Base-by-base conservation (phyloP, 2,888 invertebrate species). In the Agrotis clavis region DNA sequence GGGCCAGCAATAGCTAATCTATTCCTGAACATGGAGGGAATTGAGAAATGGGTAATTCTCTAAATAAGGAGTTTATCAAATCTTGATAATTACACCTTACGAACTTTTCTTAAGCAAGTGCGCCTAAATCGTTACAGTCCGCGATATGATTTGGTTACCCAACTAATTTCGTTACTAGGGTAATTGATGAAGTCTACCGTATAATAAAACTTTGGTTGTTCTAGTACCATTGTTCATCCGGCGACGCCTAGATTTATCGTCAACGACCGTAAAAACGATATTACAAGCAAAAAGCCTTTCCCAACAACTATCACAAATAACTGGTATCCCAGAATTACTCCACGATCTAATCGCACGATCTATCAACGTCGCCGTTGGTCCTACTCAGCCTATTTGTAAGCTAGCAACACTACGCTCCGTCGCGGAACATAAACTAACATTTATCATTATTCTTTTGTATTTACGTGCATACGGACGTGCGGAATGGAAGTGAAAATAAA, bases 371-470 rank as follows among this genome's bases (percentile, higher is more conserved):
- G 71, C 65, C 67, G 70, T 61, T 65, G 76, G 84, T 85, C 88
- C 83, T 87, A 81, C 83, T 79, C 73, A 71, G 80, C 79, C 84
- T 80, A 89, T 88, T 89, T 87, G 87, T 87, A 76, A 82, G 81
- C 79, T 84, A 77, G 77, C 77, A 81, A 74, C 82, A 73, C 74
- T 75, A 71, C 66, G 71, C 64, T 54, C 64, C 57, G 61, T 53
- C 69, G 57, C 77, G 67, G 63, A 81, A 71, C 81, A 67, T 66
- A 68, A 69, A 73, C 67, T 63, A 73, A 77, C 85, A 89, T 91
- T 88, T 89, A 88, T 90, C 88, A 90, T 88, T 87, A 88, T 88
- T 85, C 83, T 88, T 85, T 82, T 82, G 85, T 84, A 89, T 89
- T 86, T 88, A 86, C 84, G 85, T 84, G 84, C 77, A 86, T 72